A percentile compares a stretch with the other conserved stretches of the same genome.
These are phyloP conservation scores for Deroptyus accipitrinus DNA, from an alignment of 2,113 vertebrate species.

Conservation along the genomic window DNA sequence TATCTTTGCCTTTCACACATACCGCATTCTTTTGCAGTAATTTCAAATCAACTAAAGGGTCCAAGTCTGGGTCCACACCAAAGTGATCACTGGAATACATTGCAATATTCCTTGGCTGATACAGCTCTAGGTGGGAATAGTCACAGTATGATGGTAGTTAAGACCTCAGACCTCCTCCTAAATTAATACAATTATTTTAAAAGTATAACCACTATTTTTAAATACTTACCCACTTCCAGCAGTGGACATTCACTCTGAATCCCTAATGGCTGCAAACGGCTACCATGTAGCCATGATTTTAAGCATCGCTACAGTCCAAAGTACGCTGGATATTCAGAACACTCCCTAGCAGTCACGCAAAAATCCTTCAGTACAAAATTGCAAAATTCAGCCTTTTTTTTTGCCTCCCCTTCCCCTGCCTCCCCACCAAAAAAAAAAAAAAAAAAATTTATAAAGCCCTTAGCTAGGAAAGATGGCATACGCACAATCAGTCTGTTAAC, in stretches of 20 bases:
- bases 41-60: background rate
- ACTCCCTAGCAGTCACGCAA: background rate
- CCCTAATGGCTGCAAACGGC: background rate
- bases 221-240: background rate
- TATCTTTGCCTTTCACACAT: background rate
- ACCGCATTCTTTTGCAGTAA: background rate
- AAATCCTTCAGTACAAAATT: background rate
- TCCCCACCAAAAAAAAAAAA: too few relatives aligned
- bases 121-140: background rate
- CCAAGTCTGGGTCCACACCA: background rate
- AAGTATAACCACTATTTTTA: background rate
- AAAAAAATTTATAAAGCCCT: background rate
- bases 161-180: background rate
- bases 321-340: background rate
- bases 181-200: background rate
- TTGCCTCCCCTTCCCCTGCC: background rate
- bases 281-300: background rate
- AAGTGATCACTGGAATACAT: background rate
- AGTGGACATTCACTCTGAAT: background rate
- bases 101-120: background rate
- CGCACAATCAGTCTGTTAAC: background rate
- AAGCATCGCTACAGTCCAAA: background rate
- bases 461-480: background rate
- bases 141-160: background rate
- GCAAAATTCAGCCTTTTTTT: background rate